These are phyloP conservation scores for Asarcornis scutulata DNA, from an alignment of 2,113 vertebrate genomes.

Conservation along the genomic window DNA sequence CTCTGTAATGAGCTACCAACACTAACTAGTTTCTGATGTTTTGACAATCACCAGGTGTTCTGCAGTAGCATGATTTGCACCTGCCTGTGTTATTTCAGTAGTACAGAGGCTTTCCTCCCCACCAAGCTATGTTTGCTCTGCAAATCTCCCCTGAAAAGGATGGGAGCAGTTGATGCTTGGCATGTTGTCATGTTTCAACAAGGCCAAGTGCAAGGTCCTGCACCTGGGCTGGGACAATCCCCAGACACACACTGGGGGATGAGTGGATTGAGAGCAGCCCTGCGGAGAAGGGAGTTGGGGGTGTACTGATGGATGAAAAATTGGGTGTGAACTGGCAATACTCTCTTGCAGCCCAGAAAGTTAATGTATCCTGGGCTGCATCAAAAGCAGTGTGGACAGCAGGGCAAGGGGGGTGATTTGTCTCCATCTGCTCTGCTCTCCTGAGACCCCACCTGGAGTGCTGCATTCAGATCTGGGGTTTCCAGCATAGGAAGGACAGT, in stretches of 20 bases:
- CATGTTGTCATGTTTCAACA: not conserved
- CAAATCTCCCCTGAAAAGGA: not conserved
- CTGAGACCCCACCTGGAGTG: not conserved
- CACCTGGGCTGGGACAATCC: not conserved
- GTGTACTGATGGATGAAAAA: not conserved
- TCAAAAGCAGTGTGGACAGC: not conserved
- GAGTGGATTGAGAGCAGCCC: not conserved
- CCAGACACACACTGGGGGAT: not conserved
- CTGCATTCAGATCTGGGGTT: not conserved
- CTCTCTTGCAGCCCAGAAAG: not conserved
- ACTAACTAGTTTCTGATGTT: not conserved
- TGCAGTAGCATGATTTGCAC: conserved; percentile 5
- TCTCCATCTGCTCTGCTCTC: not conserved
- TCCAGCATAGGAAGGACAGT: not conserved
- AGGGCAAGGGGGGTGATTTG: not conserved
- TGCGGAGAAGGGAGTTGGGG: not conserved
- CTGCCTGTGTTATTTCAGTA: not conserved
- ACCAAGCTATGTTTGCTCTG: not conserved
- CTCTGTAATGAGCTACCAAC: conserved; percentile 36
- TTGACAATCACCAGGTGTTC: conserved; percentile 11
- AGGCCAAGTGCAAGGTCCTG: not conserved
- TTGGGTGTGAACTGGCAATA: not conserved
- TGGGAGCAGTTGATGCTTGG: not conserved
- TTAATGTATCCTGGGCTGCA: not conserved
- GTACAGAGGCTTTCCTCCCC: not conserved